Evolutionary conservation across 2,797 vertebrate genomes (phyloP), one percentile per base, ranked within the genome.

Genomic region (Anguilla anguilla): DNA sequence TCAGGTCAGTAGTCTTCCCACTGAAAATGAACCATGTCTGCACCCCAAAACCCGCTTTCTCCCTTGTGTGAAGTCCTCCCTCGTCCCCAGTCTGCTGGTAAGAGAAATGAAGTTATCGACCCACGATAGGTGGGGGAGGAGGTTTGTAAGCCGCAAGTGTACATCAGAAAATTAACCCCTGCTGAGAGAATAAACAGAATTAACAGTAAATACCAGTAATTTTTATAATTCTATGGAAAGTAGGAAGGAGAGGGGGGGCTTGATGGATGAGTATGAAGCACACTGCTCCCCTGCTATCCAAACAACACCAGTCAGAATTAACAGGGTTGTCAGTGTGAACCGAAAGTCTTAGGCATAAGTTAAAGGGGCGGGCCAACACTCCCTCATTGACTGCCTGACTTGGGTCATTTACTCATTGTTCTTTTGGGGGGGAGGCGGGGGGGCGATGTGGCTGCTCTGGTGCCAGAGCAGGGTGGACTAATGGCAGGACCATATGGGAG

Each of bases 81-180:
- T 11, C 64, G 13, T 19, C 61, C 84, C 43, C 6, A 28, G 9
- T 43, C 39, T 43, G 35, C 25, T 51, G 39, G 5, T 17, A 43
- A 46, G 85, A 72, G 64, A 72, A 72, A 69, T 72, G 72, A 19
- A 15, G 85, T 86, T 86, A 86, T 72, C 13, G 46, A 28, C 46
- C 85, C 59, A 35, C 3, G 74, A 43, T 39, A 43, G 17, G 51
- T 1, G 53, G 53, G 25, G 83, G 51, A 11, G 83, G n/a, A 28
- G 13, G 53, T 13, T 28, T 17, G n/a, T 17, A n/a, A 31, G 51
- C 31, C 0, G 31, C 11, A 15, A 55, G 6, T n/a, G 55, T 17
- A 19, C 15, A 19, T n/a, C 10, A 11, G 4, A 83, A 53, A 83
- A 83, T 28, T 11, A n/a, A 28, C 81, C 81, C 25, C 28, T 49